Conservation (phyloP, 2,113 vertebrate species). For the Gymnobelideus leadbeateri region DNA sequence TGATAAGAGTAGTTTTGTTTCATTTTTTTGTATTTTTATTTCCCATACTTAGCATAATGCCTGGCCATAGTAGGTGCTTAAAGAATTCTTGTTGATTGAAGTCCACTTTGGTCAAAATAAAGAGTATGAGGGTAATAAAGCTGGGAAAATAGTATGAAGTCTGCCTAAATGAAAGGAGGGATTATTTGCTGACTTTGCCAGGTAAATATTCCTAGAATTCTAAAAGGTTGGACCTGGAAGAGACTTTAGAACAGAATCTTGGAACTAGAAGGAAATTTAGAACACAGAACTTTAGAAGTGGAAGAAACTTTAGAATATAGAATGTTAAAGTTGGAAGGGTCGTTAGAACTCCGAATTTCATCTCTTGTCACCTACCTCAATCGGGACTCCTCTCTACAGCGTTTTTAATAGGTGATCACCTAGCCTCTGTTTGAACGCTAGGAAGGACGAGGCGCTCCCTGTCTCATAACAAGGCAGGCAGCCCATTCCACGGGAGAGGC, state of each 20-base stretch:
- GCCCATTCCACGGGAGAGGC: neutral
- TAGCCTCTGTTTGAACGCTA: neutral
- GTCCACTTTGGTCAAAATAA: neutral
- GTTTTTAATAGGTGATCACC: neutral
- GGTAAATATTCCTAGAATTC: neutral
- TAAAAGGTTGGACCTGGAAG: neutral
- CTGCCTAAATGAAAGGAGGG: neutral
- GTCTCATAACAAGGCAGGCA: neutral
- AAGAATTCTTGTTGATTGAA: neutral
- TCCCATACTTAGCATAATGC: neutral
- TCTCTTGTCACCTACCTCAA: neutral
- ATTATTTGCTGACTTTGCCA: neutral
- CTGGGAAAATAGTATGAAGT: neutral
- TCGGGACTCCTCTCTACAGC: neutral
- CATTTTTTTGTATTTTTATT: neutral
- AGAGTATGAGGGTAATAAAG: neutral
- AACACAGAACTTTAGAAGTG: neutral
- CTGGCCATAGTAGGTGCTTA: neutral
- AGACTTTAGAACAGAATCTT: neutral
- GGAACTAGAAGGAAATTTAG: neutral
- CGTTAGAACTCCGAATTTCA: neutral
- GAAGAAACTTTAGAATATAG: neutral
- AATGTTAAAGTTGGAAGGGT: neutral
- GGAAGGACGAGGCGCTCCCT: neutral
- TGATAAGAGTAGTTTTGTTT: neutral